These are phyloP conservation scores for Dendrolimus houi DNA, from an alignment of 2,888 invertebrate species.

Conservation along the genomic window DNA sequence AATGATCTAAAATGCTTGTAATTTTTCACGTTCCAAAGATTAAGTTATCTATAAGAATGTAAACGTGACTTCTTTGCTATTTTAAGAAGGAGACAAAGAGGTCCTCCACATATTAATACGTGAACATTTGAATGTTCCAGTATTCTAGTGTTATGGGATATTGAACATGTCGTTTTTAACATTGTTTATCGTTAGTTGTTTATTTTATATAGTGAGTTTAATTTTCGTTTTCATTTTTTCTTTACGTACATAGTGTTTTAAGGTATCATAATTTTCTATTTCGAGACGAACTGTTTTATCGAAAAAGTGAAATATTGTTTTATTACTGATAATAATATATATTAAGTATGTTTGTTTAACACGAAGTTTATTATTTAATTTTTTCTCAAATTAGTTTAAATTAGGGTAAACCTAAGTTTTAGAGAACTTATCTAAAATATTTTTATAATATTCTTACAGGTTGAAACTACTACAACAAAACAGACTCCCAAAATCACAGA, in stretches of 20 bases:
- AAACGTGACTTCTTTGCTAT: neutral
- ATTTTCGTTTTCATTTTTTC: slow-evolving; percentile 14
- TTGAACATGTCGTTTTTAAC: slow-evolving; percentile 27
- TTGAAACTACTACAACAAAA: neutral
- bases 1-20: neutral
- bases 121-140: neutral
- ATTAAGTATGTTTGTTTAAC: no score
- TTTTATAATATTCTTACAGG: neutral
- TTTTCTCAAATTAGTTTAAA: no score
- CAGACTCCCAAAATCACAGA: neutral
- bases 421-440: no score
- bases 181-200: slow-evolving; percentile 20
- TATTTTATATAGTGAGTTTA: slow-evolving; percentile 31
- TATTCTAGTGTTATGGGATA: neutral
- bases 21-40: neutral
- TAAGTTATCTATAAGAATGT: neutral
- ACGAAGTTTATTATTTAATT: no score
- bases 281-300: no score
- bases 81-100: neutral
- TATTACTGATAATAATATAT: no score
- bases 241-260: slow-evolving; percentile 1
- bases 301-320: no score
- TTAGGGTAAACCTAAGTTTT: no score
- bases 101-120: neutral
- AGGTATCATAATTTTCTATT: neutral